These are phyloP conservation scores for Montipora sp. DNA, from an alignment of 64 coral and sea anemone species.

Conservation along the genomic window DNA sequence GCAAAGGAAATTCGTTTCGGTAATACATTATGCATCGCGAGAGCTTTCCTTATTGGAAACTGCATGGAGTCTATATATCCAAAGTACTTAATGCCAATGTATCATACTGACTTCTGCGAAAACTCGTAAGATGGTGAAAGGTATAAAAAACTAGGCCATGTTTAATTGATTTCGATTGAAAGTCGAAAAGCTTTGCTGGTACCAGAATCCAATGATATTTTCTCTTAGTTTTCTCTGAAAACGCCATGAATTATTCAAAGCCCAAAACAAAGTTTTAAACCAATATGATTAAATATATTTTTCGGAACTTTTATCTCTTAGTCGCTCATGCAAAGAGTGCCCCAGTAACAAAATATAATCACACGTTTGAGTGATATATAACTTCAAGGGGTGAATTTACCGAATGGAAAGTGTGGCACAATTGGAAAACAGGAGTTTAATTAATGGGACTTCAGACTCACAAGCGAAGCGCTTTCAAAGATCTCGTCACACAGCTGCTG, in stretches of 20 bases:
- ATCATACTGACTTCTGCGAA: not conserved
- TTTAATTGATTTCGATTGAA: not conserved
- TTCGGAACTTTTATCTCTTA: not conserved
- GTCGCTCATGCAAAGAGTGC: not conserved
- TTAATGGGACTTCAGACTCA: not conserved
- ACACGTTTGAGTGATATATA: not conserved
- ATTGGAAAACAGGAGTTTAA: not conserved
- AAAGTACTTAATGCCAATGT: not conserved
- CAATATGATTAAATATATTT: not conserved
- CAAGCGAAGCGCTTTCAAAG: not conserved
- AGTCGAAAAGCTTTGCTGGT: not conserved
- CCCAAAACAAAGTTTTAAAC: not conserved
- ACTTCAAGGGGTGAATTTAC: not conserved
- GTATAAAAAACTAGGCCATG: not conserved
- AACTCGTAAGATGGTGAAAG: not conserved
- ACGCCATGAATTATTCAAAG: conserved; percentile 31
- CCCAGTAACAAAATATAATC: not conserved
- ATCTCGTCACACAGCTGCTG: not conserved
- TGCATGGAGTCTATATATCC: not conserved
- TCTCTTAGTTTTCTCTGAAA: not conserved
- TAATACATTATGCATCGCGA: not conserved
- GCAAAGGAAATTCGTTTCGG: too few relatives aligned
- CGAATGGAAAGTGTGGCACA: not conserved
- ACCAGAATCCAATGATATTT: conserved; percentile 17
- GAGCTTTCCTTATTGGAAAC: not conserved